phyloP scores from a whole-genome alignment of 30 jellyfish, hydroid and myxozoan species.

The Cassiopea xamachana region DNA sequence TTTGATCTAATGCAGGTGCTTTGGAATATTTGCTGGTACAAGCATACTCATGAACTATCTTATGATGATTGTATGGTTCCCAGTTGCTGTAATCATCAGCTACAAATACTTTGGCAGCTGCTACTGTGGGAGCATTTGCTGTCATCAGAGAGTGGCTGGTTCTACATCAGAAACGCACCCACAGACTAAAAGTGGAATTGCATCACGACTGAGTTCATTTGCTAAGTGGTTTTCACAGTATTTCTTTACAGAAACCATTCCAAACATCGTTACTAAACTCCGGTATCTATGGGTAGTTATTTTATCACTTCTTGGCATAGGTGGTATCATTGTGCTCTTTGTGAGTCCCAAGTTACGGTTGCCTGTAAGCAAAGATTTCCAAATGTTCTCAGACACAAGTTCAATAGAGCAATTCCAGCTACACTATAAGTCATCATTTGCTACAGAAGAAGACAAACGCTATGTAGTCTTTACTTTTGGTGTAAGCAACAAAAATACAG shows the following conservation, averaged over 20 bases:
- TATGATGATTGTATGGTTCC: slow-evolving; percentile 83
- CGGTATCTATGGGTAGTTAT: slow-evolving; percentile 56
- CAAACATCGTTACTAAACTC: slow-evolving; percentile 41
- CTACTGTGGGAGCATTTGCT: slow-evolving; percentile 4
- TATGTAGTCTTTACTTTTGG: slow-evolving; percentile 74
- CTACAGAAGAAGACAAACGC: slow-evolving; percentile 11
- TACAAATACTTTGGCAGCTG: slow-evolving; percentile 71
- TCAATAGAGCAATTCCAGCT: slow-evolving; percentile 87
- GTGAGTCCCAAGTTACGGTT: slow-evolving; percentile 81
- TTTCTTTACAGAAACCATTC: slow-evolving; percentile 48
- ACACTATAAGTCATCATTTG: slow-evolving; percentile 62
- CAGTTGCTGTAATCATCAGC: slow-evolving; percentile 78
- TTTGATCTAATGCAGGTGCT: slow-evolving; percentile 16
- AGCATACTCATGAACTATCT: slow-evolving; percentile 79
- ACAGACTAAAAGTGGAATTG: background rate
- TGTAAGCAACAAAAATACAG: slow-evolving; percentile 74
- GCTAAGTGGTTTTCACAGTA: background rate
- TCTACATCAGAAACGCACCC: slow-evolving; percentile 8
- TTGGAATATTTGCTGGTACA: slow-evolving; percentile 84
- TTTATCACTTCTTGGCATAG: slow-evolving; percentile 77
- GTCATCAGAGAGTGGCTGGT: slow-evolving; percentile 24
- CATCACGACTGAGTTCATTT: background rate
- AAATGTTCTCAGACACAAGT: slow-evolving; percentile 75
- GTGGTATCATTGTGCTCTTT: slow-evolving; percentile 78
- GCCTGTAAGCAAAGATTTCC: slow-evolving; percentile 87